These are phyloP conservation scores for Zhengitettix transpicula DNA, from an alignment of 2,888 invertebrate genomes.

Conservation along the genomic window DNA sequence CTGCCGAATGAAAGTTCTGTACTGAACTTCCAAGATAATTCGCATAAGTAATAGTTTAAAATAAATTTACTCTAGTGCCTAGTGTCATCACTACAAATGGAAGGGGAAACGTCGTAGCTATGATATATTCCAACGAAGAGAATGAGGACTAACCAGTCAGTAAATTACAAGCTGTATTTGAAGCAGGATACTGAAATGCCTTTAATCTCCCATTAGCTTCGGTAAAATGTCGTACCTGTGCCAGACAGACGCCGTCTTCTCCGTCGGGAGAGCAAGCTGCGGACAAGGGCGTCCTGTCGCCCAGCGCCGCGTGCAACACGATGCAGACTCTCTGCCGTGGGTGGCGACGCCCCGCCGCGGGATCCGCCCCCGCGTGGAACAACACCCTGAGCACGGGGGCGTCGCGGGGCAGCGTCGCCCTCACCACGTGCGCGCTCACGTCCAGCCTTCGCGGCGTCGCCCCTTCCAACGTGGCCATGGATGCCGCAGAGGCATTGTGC, in stretches of 20 bases:
- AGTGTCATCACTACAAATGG: too few relatives aligned
- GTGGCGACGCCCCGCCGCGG: constrained; percentile 53
- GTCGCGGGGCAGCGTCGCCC: constrained; percentile 68
- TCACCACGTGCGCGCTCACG: constrained; percentile 88
- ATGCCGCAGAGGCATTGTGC: constrained; percentile 5
- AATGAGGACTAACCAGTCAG: too few relatives aligned
- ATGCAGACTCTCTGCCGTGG: constrained; percentile 54
- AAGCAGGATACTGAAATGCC: too few relatives aligned
- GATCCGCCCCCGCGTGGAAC: constrained; percentile 80
- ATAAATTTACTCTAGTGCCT: too few relatives aligned
- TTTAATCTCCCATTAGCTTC: too few relatives aligned
- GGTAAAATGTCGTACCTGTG: constrained; percentile 35
- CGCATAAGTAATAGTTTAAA: too few relatives aligned
- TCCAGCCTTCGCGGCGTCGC: constrained; percentile 53
- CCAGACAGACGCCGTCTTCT: constrained; percentile 82
- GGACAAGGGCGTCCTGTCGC: constrained; percentile 40
- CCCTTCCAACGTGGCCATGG: constrained; percentile 7
- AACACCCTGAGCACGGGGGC: constrained; percentile 82
- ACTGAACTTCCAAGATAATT: too few relatives aligned
- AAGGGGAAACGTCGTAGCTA: too few relatives aligned
- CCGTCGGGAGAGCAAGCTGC: constrained; percentile 89
- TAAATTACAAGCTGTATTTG: too few relatives aligned
- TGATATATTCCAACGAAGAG: too few relatives aligned
- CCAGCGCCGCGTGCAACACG: constrained; percentile 53
- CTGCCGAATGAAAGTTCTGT: too few relatives aligned